phyloP scores from a whole-genome alignment of 2,888 invertebrate genomes.

The Lithophane ornitopus region DNA sequence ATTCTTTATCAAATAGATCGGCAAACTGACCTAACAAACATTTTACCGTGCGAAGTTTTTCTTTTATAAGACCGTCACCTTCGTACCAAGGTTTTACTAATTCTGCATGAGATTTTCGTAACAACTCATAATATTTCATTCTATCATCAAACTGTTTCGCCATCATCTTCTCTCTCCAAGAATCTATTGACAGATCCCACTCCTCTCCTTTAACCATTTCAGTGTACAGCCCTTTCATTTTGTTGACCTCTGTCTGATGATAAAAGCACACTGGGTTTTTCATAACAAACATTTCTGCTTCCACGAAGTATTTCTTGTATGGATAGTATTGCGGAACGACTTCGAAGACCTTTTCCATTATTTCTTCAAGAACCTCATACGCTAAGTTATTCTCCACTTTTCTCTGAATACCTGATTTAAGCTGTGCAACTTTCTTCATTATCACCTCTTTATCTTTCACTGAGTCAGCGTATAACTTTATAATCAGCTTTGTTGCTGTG shows the following conservation, averaged over 20 bases:
- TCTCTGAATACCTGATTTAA: slow-evolving; percentile 74
- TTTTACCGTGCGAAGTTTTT: slow-evolving; percentile 80
- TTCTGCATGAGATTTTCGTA: slow-evolving; percentile 76
- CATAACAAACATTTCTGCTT: slow-evolving; percentile 84
- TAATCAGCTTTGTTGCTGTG: slow-evolving; percentile 74
- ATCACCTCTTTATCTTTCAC: slow-evolving; percentile 73
- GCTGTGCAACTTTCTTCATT: slow-evolving; percentile 69
- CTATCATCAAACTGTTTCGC: slow-evolving; percentile 80
- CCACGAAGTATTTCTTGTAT: slow-evolving; percentile 81
- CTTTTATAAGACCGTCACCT: slow-evolving; percentile 74
- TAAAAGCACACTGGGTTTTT: slow-evolving; percentile 86
- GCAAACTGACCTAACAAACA: slow-evolving; percentile 76
- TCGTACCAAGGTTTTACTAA: slow-evolving; percentile 84
- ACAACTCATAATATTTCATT: slow-evolving; percentile 79
- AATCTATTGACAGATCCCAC: slow-evolving; percentile 83
- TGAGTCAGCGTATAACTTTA: slow-evolving; percentile 82
- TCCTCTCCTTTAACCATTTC: slow-evolving; percentile 75
- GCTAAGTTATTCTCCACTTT: slow-evolving; percentile 74
- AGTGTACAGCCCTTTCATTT: slow-evolving; percentile 77
- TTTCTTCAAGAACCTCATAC: slow-evolving; percentile 71
- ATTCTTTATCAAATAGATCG: slow-evolving; percentile 80
- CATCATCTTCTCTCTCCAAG: slow-evolving; percentile 84
- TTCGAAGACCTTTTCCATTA: slow-evolving; percentile 72
- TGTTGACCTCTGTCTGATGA: slow-evolving; percentile 84
- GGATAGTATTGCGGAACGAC: slow-evolving; percentile 79